phyloP scores from a whole-genome alignment of 2,113 vertebrate species.

The Xiphophorus couchianus region DNA sequence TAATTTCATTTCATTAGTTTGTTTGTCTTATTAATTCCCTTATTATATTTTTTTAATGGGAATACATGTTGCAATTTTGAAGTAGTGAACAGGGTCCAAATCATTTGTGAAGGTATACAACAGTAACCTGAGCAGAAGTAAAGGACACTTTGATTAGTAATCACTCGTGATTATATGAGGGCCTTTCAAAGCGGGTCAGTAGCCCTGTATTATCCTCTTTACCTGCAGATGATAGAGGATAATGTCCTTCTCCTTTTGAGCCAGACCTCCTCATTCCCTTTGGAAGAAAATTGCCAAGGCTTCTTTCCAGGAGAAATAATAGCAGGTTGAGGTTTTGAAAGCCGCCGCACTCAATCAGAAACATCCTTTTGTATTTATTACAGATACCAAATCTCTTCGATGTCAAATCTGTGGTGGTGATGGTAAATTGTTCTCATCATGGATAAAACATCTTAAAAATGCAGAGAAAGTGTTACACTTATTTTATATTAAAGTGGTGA shows the following conservation, averaged over 20 bases:
- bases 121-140: conserved; percentile 39
- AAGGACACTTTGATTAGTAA: conserved; percentile 71
- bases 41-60: conserved; percentile 4
- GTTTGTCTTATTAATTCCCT: neutral
- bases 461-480: neutral
- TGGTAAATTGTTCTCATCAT: too few relatives aligned
- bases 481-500: neutral
- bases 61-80: neutral
- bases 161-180: conserved; percentile 67
- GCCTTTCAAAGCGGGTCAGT: conserved; percentile 62
- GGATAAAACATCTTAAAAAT: neutral
- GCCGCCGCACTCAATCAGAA: conserved; percentile 50
- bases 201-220: conserved; percentile 62
- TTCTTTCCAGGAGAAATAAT: conserved; percentile 50
- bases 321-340: conserved; percentile 29
- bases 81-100: conserved; percentile 14
- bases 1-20: neutral
- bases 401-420: neutral
- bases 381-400: conserved; percentile 11
- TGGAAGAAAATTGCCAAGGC: conserved; percentile 49
- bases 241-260: conserved; percentile 37
- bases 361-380: conserved; percentile 22
- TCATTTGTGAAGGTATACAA: conserved; percentile 38
- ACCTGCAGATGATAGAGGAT: conserved; percentile 57
- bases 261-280: conserved; percentile 43